phyloP scores from a whole-genome alignment of 2,113 vertebrate species.

The Nycticryphes semicollaris region DNA sequence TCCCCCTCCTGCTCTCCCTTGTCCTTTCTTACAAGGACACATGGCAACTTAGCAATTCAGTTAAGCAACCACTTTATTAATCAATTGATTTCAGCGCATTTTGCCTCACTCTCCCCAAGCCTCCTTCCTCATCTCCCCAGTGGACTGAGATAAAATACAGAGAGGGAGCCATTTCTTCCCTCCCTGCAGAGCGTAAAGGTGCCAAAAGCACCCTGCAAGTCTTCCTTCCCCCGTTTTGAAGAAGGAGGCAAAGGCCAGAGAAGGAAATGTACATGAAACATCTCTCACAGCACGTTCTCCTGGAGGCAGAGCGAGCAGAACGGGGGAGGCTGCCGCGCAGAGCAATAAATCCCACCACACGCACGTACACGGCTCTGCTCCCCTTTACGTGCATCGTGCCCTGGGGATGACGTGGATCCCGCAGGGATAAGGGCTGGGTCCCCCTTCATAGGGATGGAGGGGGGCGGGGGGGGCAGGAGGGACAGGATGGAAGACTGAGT shows the following conservation, averaged over 20 bases:
- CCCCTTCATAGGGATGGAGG: neutral
- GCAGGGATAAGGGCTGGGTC: neutral
- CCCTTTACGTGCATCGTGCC: neutral
- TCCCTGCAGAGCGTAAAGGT: fast-evolving
- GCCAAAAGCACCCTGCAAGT: neutral
- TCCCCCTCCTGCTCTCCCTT: neutral
- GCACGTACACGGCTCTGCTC: neutral
- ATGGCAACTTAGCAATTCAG: neutral
- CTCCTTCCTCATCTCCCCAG: neutral
- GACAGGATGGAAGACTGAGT: neutral
- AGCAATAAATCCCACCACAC: constrained; percentile 34
- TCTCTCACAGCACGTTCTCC: constrained; percentile 16
- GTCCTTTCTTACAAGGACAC: neutral
- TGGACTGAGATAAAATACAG: neutral
- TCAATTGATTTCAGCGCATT: neutral
- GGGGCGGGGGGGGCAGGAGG: no score
- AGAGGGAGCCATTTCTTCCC: neutral
- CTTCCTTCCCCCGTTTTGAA: neutral
- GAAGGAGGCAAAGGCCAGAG: neutral
- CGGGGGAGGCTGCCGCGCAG: neutral
- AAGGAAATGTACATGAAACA: neutral
- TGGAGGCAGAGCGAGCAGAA: neutral
- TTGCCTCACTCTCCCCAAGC: neutral
- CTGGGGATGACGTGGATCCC: neutral
- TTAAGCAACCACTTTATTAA: neutral